phyloP scores from a whole-genome alignment of 2,888 invertebrate genomes.

The Philhelius pedissequus region DNA sequence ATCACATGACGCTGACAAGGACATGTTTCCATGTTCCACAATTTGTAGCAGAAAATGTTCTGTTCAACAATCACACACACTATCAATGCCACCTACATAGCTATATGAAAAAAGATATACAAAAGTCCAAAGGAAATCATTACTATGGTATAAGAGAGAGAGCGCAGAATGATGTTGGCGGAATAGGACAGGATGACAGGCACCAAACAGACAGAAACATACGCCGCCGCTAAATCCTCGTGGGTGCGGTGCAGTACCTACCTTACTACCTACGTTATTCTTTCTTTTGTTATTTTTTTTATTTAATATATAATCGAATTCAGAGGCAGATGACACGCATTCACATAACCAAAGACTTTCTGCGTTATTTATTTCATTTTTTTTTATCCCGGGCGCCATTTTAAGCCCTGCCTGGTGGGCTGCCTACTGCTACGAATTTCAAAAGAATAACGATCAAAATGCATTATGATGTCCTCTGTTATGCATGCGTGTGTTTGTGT shows the following conservation, averaged over 20 bases:
- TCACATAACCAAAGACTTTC: constrained; percentile 15
- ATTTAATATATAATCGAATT: constrained; percentile 52
- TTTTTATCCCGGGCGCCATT: background rate
- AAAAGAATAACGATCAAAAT: constrained; percentile 15
- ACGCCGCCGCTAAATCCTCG: background rate
- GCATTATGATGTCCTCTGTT: constrained; percentile 17
- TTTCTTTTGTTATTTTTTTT: constrained; percentile 4
- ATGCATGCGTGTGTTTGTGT: background rate
- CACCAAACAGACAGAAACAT: background rate
- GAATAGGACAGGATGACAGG: constrained; percentile 25
- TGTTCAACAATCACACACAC: constrained; percentile 11
- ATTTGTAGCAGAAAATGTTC: constrained; percentile 1
- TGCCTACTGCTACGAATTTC: too few relatives aligned
- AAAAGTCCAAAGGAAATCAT: constrained; percentile 46
- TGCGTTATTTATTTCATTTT: constrained; percentile 4
- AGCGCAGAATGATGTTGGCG: constrained; percentile 2
- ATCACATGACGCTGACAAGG: constrained; percentile 18
- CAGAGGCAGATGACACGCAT: constrained; percentile 2
- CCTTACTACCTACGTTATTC: background rate
- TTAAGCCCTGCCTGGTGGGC: background rate
- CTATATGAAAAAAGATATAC: background rate
- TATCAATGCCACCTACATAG: constrained; percentile 32
- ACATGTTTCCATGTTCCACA: constrained; percentile 15
- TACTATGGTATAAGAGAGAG: constrained; percentile 21
- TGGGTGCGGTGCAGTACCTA: background rate